A percentile compares a stretch with the other conserved stretches of the same genome.
Evolutionary conservation across 2,797 vertebrate species (phyloP).

Genomic region (Acridotheres tristis): DNA sequence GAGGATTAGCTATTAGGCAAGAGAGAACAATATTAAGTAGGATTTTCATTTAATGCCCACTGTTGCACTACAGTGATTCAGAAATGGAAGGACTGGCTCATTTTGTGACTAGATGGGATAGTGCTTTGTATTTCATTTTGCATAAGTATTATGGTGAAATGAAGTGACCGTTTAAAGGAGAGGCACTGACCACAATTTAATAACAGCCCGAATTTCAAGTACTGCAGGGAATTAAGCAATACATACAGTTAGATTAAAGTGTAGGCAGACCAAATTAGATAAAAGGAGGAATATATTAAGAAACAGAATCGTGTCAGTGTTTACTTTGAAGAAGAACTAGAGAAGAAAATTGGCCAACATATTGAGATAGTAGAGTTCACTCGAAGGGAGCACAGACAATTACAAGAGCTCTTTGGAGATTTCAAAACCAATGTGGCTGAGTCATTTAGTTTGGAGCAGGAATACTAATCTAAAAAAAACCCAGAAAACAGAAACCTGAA

Average conservation of each 20-base stretch:
- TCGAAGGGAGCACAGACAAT: background rate
- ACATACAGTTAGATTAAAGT: constrained; percentile 38
- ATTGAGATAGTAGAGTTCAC: constrained; percentile 10
- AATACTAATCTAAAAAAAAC: background rate
- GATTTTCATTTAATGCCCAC: constrained; percentile 19
- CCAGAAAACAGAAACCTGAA: background rate
- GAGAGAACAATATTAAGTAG: background rate
- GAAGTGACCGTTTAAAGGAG: constrained; percentile 52
- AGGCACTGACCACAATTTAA: constrained; percentile 61
- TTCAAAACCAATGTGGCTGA: background rate
- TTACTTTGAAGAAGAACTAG: constrained; percentile 34
- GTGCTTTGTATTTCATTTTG: constrained; percentile 41
- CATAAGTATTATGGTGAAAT: constrained; percentile 20
- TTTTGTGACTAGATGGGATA: constrained; percentile 24
- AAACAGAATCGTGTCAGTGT: constrained; percentile 31
- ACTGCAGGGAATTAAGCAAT: constrained; percentile 58
- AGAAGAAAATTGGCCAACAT: constrained; percentile 20
- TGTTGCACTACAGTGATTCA: background rate
- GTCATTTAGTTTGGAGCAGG: background rate
- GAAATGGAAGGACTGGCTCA: constrained; percentile 17
- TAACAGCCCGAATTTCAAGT: constrained; percentile 51
- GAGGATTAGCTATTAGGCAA: background rate
- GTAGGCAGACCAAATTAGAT: constrained; percentile 58
- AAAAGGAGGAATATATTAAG: constrained; percentile 61
- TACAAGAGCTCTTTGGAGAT: constrained; percentile 1